Conservation (phyloP, 2,113 vertebrate species). For the Neolamprologus caudopunctatus region DNA sequence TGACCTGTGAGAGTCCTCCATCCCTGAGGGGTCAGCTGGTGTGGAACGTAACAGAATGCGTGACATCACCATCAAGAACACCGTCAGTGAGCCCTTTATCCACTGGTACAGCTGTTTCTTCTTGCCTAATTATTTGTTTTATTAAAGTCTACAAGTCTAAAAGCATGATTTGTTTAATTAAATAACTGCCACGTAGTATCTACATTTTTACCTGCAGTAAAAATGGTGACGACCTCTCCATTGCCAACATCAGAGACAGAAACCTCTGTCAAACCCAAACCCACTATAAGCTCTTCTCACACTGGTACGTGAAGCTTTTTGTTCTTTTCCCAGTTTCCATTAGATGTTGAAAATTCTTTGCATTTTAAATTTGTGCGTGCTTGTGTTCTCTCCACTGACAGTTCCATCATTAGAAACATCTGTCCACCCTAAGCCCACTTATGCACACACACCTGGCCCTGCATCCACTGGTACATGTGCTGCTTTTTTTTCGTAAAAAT, state of each 20-base stretch:
- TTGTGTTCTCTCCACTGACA: background rate
- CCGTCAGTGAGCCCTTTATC: background rate
- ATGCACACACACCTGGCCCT: background rate
- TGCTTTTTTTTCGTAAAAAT: background rate
- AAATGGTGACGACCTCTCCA: background rate
- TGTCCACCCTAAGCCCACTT: background rate
- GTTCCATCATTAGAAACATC: background rate
- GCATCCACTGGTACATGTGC: background rate
- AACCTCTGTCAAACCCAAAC: background rate
- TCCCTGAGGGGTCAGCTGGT: conserved; percentile 31
- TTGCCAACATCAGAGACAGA: background rate
- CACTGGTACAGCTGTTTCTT: background rate
- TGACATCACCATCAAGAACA: background rate
- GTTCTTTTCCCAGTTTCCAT: background rate
- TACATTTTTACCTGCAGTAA: background rate
- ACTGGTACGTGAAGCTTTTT: background rate
- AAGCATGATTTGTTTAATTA: background rate
- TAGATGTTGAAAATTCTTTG: background rate
- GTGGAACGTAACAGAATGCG: conserved; percentile 56
- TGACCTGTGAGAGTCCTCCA: conserved; percentile 53
- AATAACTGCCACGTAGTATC: too few species aligned
- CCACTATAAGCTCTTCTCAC: background rate
- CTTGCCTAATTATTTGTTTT: background rate
- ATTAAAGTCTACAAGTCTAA: background rate
- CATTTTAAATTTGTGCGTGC: background rate